Evolutionary conservation across 2,888 invertebrate genomes (phyloP), one percentile per base, ranked within the genome.

Genomic region (Athalia rosae): DNA sequence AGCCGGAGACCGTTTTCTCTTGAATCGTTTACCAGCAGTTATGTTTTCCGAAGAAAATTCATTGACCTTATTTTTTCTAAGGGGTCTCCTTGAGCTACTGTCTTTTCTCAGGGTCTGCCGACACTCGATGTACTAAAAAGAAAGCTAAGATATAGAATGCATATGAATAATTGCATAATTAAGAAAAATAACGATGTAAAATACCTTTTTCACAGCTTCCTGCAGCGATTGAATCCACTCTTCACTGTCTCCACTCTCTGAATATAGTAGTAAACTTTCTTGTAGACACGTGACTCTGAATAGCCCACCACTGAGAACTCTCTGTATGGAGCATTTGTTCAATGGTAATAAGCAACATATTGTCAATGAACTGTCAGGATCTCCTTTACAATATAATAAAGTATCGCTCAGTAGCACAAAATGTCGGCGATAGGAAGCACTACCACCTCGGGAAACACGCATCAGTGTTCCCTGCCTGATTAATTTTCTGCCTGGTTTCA

Each of bases 361-460:
- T 82, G 92, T 92, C 5, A 95, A 85, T 0, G 93, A 93, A 83
- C 92, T 93, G 9, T 93, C 91, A 48, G 92, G 91, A 3, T 91
- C 90, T 0, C 92, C 91, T 90, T 95, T 95, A 84, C 94, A 95
- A 85, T 95, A 95, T 87, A 96, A 91, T 63, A 96, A 90, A 83
- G 94, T 93, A 85, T 96, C 96, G 13, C 92, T 94, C 90, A 95
- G 92, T 13, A 95, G 91, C 80, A 95, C 92, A 80, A 95, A 93
- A 86, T 94, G 94, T 6, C 94, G 85, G 88, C 87, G 76, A 66
- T 86, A 86, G 28, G 85, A 85, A 47, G 87, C 88, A 78, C 89
- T 88, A 4, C 91, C 91, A 80, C 89, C 90, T 58, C 91, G 87
- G 0, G 91, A 91, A 58, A 94, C 92, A 90, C 94, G 92, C 85